Evolutionary conservation across 1,140 invertebrate species (phyloP).

Genomic region (Calycopis cecrops): DNA sequence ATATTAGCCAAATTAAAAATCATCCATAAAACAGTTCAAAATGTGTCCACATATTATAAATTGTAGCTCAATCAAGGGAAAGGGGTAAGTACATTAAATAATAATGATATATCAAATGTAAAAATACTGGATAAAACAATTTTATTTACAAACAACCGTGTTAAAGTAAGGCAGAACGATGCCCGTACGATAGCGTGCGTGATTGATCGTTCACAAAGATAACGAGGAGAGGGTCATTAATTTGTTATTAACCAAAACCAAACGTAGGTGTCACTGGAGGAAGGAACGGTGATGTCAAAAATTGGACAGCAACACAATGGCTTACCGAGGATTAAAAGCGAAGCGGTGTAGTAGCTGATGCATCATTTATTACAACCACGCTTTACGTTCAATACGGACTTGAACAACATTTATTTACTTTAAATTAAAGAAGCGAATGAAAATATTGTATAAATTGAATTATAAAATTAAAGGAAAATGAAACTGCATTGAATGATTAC

Average conservation of each 20-base stretch:
- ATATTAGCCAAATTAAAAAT: too few species aligned
- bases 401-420: constrained; percentile 3
- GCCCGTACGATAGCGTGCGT: constrained; percentile 42
- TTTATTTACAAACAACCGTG: constrained; percentile 11
- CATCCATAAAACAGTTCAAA: too few species aligned
- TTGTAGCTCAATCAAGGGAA: neutral
- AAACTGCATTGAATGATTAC: too few species aligned
- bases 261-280: constrained; percentile 52
- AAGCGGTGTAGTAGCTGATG: constrained; percentile 62
- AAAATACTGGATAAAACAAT: constrained; percentile 16
- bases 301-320: constrained; percentile 57
- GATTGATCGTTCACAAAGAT: constrained; percentile 56
- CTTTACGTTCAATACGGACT: constrained; percentile 26
- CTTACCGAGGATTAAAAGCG: constrained; percentile 63
- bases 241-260: constrained; percentile 58
- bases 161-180: constrained; percentile 33
- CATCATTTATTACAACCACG: constrained; percentile 68
- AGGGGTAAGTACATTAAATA: constrained; percentile 13
- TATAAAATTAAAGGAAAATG: too few species aligned
- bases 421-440: constrained; percentile 1
- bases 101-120: constrained; percentile 10
- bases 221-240: constrained; percentile 53
- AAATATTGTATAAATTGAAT: too few species aligned
- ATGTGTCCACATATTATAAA: too few species aligned
- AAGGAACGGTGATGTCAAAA: constrained; percentile 60